Evolutionary conservation across 1,140 invertebrate genomes (phyloP).

Genomic region (Conopomorpha cramerella): DNA sequence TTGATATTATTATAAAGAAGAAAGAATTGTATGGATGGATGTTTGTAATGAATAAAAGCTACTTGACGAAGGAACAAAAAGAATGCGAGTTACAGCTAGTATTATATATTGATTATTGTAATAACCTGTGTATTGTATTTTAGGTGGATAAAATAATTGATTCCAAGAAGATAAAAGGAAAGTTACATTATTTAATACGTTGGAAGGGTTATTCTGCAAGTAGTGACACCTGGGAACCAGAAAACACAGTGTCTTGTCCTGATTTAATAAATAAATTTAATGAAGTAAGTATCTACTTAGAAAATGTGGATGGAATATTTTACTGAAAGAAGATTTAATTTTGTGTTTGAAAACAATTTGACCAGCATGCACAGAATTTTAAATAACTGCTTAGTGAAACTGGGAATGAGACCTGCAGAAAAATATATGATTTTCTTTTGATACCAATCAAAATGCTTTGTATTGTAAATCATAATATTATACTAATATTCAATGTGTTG

Average conservation of each 20-base stretch:
- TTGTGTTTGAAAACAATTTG: too few species aligned
- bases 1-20: too few species aligned
- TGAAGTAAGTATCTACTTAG: slow-evolving; percentile 24
- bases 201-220: slow-evolving; percentile 81
- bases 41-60: too few species aligned
- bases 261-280: slow-evolving; percentile 70
- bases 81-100: too few species aligned
- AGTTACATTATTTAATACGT: slow-evolving; percentile 74
- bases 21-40: too few species aligned
- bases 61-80: too few species aligned
- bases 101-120: slow-evolving; percentile 1
- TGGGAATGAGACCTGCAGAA: too few species aligned
- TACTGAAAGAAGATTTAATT: too few species aligned
- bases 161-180: slow-evolving; percentile 69
- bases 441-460: too few species aligned
- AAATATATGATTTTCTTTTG: too few species aligned
- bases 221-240: slow-evolving; percentile 81
- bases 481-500: slow-evolving; percentile 1
- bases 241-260: slow-evolving; percentile 72
- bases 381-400: too few species aligned
- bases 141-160: slow-evolving; percentile 74
- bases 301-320: background rate
- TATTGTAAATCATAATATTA: slow-evolving; percentile 1
- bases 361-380: too few species aligned
- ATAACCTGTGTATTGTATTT: slow-evolving; percentile 7